Evolutionary conservation across 2,888 invertebrate genomes (phyloP), one percentile per base, ranked within the genome.

Genomic region (Aspidiotus rigidus): DNA sequence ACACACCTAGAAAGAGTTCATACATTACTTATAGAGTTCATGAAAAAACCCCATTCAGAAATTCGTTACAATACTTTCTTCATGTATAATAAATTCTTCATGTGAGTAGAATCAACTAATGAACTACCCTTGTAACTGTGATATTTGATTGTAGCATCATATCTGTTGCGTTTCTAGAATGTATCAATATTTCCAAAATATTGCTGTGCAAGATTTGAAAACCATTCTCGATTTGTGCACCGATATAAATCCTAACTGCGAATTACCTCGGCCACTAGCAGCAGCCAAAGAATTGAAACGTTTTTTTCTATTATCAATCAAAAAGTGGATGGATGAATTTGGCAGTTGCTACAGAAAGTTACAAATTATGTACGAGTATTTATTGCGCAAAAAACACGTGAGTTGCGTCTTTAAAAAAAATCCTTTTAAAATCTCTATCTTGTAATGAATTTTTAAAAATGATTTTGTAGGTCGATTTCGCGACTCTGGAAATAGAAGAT

Each of bases 21-120:
- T 73, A 76, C 79, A 55, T 73, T 79, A 54, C 70, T 82, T 56
- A 76, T 79, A 74, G 75, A 77, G 17, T 79, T 81, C 71, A 74
- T 83, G 49, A 77, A 78, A 64, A 78, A 79, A 73, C 77, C 81
- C 5, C 83, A 83, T 76, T 77, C 81, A 13, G 82, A 83, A 77
- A 78, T 83, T 62, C 76, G 83, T 11, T 77, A 77, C 49, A 80
- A 81, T 73, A 77, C 81, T 9, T 80, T 83, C 72, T 80, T 79
- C 72, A 77, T 83, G 54, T 78, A 80, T 64, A 77, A 81, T 74
- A 79, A 80, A 72, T 75, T 84, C 11, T 83, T 83, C 74, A 75
- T 74, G 77, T 78, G 74, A 72, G 74, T 71, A 62, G 17, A 59
- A 60, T 11, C 49, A 59, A 7, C 3, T 42, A n/a, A n/a, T n/a